A percentile compares a stretch with the other conserved stretches of the same genome.
phyloP scores from a whole-genome alignment of 2,888 invertebrate species.

The Cerastoderma edule region DNA sequence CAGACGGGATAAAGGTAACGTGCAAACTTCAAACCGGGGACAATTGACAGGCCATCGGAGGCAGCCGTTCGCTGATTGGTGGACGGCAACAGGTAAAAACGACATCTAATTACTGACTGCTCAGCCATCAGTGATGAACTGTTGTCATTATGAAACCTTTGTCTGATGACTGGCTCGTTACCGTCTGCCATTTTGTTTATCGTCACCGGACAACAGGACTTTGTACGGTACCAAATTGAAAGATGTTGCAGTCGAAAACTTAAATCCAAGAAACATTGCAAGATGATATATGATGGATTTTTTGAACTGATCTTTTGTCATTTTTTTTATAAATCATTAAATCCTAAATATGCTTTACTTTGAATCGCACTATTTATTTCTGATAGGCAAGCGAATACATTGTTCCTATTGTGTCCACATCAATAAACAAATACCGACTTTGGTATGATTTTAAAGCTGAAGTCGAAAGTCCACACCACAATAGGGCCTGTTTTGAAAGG shows the following conservation, averaged over 20 bases:
- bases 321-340: no score
- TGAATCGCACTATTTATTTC: no score
- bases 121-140: slow-evolving; percentile 7
- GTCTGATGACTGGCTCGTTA: neutral
- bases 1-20: neutral
- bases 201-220: neutral
- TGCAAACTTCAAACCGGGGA: neutral
- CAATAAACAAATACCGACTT: no score
- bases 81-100: slow-evolving; percentile 16
- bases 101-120: slow-evolving; percentile 23
- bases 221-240: neutral
- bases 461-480: no score
- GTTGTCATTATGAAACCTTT: slow-evolving; percentile 3
- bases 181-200: neutral
- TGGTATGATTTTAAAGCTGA: no score
- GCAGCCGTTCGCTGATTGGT: neutral
- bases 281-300: no score
- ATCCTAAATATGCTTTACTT: no score
- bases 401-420: no score
- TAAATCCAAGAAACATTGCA: no score
- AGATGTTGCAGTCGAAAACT: neutral
- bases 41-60: slow-evolving; percentile 9
- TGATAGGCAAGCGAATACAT: no score
- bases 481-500: no score
- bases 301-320: no score